Evolutionary conservation across 1,140 invertebrate species (phyloP), one percentile per base, ranked within the genome.

Genomic region (Drosophila tropicalis): DNA sequence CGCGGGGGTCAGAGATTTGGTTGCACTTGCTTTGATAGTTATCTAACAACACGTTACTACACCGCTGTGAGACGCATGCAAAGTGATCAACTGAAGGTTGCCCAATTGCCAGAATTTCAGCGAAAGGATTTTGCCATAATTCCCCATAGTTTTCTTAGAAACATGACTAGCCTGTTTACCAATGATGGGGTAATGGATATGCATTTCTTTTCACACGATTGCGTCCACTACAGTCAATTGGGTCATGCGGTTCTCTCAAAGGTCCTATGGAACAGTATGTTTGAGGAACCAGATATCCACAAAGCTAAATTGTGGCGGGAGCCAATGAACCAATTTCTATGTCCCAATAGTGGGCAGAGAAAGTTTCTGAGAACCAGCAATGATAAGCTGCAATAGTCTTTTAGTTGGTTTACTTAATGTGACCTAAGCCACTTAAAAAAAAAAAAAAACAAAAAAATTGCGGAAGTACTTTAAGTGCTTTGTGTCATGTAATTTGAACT

Each of bases 181-280:
- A 79, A 92, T 65, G 34, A 58, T 19, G 93, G 93, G 25, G 65
- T 78, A 0, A 85, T 92, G 0, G 95, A 96, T 90, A 92, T 94
- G 56, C 92, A 93, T 5, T 95, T 94, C 82, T 93, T 96, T 44
- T 94, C 95, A 1, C 91, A 92, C 10, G 96, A 96, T 86, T 96
- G 96, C 91, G 96, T 96, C 75, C 96, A 96, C 79, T 93, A 95
- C 1, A 96, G 94, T 80, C 94, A 95, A 78, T 94, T 94, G 62
- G 93, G 93, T 10, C 94, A 96, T 71, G 93, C 94, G 1, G 91
- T 89, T 32, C 57, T 81, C 17, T 92, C 93, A 0, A 94, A 93
- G 72, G 75, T 91, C 29, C 75, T 95, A 10, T 95, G 94, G 94
- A 95, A 95, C 81, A 95, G 94, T 79, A 93, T 95, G 89, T 40